Evolutionary conservation across 2,888 invertebrate genomes (phyloP).

Genomic region (Lasioglossum vierecki): DNA sequence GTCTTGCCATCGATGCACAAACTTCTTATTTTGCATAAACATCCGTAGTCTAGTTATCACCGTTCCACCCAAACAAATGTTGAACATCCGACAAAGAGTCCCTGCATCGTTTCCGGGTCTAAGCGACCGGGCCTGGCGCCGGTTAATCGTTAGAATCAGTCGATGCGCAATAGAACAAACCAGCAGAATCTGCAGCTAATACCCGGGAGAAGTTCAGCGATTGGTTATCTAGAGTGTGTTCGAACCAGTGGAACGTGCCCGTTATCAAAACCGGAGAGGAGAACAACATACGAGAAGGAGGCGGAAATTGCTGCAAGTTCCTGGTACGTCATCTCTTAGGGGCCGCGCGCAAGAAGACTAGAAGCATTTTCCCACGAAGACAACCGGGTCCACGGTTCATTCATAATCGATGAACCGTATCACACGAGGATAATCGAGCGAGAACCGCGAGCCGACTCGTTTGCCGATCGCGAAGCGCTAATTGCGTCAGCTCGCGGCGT

Average conservation of each 20-base stretch:
- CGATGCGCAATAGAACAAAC: neutral
- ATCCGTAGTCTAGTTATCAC: neutral
- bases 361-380: slow-evolving; percentile 52
- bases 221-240: neutral
- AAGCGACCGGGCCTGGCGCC: neutral
- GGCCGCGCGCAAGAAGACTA: neutral
- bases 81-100: neutral
- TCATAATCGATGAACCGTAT: slow-evolving; percentile 56
- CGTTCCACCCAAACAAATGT: neutral
- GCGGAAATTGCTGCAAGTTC: slow-evolving; percentile 29
- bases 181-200: neutral
- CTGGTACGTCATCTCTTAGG: slow-evolving; percentile 21
- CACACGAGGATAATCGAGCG: slow-evolving; percentile 55
- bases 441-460: slow-evolving; percentile 45
- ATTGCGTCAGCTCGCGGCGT: slow-evolving; percentile 50
- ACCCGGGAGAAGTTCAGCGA: neutral
- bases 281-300: slow-evolving; percentile 3
- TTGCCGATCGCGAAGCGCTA: slow-evolving; percentile 62
- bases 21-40: too few species aligned
- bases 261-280: slow-evolving; percentile 5
- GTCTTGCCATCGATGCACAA: too few species aligned
- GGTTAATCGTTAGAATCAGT: neutral
- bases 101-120: neutral
- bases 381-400: slow-evolving; percentile 42
- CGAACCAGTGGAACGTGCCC: slow-evolving; percentile 4